Conservation (phyloP, 2,797 vertebrate genomes). For the Helostoma temminkii region DNA sequence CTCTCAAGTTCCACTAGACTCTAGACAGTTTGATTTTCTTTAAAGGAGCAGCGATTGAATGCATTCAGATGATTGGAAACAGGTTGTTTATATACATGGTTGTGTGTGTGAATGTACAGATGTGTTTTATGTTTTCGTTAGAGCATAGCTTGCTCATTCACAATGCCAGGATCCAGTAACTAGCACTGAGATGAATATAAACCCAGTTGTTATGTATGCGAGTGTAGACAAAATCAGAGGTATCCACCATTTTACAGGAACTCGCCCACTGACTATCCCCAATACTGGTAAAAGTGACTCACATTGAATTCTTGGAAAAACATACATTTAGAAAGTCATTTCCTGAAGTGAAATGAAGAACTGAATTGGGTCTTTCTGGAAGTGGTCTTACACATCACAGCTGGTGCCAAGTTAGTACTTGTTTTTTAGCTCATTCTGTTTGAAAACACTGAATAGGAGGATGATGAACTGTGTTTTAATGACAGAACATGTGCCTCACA, state of each 20-base stretch:
- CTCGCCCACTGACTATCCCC: constrained; percentile 34
- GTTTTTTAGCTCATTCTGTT: constrained; percentile 17
- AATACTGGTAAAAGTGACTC: constrained; percentile 72
- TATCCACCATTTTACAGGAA: constrained; percentile 35
- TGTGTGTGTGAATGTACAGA: neutral
- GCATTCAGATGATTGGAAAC: constrained; percentile 58
- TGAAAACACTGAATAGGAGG: neutral
- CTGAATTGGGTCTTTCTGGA: constrained; percentile 52
- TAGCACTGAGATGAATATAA: constrained; percentile 20
- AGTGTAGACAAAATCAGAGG: constrained; percentile 17
- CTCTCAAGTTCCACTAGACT: constrained; percentile 28
- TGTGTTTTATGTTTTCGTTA: constrained; percentile 15
- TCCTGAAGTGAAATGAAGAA: constrained; percentile 63
- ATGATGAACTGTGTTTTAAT: neutral
- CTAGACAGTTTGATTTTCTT: constrained; percentile 38
- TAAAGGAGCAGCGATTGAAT: constrained; percentile 42
- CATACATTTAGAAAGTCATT: constrained; percentile 60
- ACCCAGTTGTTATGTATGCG: constrained; percentile 20
- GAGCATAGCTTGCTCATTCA: constrained; percentile 18
- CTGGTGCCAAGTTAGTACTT: constrained; percentile 29
- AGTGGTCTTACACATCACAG: constrained; percentile 32
- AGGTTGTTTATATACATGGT: constrained; percentile 20
- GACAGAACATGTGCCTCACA: neutral
- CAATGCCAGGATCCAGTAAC: constrained; percentile 14
- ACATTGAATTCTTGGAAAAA: constrained; percentile 67